Evolutionary conservation across 1,140 invertebrate genomes (phyloP).

Genomic region (Drosophila prosaltans): DNA sequence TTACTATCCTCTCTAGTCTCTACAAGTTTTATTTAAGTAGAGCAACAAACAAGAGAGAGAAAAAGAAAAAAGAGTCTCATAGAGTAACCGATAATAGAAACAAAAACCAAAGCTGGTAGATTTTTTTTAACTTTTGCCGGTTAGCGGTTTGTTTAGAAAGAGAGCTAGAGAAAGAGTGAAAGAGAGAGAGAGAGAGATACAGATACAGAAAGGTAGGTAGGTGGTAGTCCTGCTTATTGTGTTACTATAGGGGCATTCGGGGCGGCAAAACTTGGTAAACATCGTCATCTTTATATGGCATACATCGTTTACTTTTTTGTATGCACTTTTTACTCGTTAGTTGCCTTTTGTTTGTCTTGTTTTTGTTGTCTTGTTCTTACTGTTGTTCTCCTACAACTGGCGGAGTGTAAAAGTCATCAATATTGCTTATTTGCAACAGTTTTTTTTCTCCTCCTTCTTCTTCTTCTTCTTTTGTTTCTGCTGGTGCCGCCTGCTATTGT

Average conservation of each 20-base stretch:
- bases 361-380: constrained; percentile 5
- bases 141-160: neutral
- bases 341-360: constrained; percentile 6
- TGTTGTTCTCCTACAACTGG: neutral
- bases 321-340: constrained; percentile 22
- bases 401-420: constrained; percentile 65
- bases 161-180: neutral
- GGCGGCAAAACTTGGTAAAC: constrained; percentile 6
- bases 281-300: constrained; percentile 1
- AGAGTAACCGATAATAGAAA: neutral
- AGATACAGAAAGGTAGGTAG: neutral
- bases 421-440: constrained; percentile 74
- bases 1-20: neutral
- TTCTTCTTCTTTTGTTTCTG: neutral
- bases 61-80: neutral
- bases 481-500: constrained; percentile 13
- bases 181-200: neutral
- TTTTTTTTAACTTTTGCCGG: constrained; percentile 8
- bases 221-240: neutral
- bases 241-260: neutral
- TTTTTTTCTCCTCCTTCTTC: constrained; percentile 20
- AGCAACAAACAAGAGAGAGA: neutral
- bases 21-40: constrained; percentile 1
- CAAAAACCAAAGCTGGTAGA: constrained; percentile 15
- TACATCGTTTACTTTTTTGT: constrained; percentile 23